Conservation (phyloP, 2,113 vertebrate genomes). For the Mus spicilegus region DNA sequence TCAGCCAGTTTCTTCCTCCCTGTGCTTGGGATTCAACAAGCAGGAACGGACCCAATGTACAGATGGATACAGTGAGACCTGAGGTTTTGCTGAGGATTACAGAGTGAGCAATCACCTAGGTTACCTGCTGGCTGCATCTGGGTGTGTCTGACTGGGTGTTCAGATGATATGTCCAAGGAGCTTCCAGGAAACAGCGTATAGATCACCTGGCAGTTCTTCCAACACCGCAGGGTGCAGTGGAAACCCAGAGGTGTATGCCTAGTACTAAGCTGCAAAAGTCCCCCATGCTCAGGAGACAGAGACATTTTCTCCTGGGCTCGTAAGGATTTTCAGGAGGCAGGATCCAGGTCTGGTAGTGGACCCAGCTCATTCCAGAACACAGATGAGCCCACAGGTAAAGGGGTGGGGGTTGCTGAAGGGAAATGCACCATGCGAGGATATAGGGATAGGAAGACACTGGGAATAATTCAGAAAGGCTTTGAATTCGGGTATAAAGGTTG, state of each 20-base stretch:
- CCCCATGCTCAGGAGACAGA: fast-evolving
- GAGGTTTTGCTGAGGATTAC: too few relatives aligned
- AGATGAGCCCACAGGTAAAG: not conserved
- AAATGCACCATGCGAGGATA: not conserved
- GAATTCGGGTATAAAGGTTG: fast-evolving
- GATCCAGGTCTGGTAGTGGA: not conserved
- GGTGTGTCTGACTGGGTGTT: fast-evolving
- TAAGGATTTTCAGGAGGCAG: not conserved
- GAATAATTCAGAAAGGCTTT: not conserved
- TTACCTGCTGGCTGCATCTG: fast-evolving
- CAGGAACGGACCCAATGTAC: not conserved
- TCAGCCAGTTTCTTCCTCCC: not conserved
- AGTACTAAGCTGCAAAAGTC: fast-evolving
- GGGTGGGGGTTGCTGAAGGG: not conserved
- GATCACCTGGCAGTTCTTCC: not conserved
- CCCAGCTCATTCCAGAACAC: not conserved
- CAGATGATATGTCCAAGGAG: fast-evolving
- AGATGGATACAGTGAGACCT: not conserved
- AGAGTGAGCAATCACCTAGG: not conserved
- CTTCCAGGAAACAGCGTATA: not conserved
- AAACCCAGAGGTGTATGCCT: fast-evolving
- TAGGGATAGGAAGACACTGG: not conserved
- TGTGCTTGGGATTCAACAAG: not conserved
- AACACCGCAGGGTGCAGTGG: not conserved
- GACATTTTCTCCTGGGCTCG: not conserved